phyloP scores from a whole-genome alignment of 2,888 invertebrate species.

The Ichneumon xanthorius region DNA sequence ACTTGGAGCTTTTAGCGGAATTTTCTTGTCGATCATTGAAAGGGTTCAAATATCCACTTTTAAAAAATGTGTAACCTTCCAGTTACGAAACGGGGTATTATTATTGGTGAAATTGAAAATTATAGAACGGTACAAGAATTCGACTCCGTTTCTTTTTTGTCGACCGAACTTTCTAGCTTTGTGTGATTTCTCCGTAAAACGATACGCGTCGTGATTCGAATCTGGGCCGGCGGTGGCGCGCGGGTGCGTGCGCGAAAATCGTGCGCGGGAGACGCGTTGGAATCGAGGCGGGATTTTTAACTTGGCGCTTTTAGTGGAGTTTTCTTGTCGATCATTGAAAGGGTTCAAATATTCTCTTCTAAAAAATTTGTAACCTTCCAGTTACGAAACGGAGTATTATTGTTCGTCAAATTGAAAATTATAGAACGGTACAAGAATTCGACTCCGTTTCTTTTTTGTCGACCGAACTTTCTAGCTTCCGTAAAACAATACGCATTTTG shows the following conservation, averaged over 20 bases:
- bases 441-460: background rate
- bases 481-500: background rate
- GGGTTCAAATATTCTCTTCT: background rate
- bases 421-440: slow-evolving; percentile 1
- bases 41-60: background rate
- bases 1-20: background rate
- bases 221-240: background rate
- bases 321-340: background rate
- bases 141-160: no score
- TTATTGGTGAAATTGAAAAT: no score
- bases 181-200: slow-evolving; percentile 13
- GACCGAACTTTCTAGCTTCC: background rate
- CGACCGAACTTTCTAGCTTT: no score
- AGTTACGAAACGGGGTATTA: no score
- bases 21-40: background rate
- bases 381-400: background rate
- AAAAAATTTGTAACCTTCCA: background rate
- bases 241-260: background rate
- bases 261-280: background rate
- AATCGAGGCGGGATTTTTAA: background rate
- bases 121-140: no score
- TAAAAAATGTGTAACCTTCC: background rate
- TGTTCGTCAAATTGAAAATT: background rate
- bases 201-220: background rate
- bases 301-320: background rate